These are phyloP conservation scores for Napeogenes sylphis DNA, from an alignment of 2,888 invertebrate genomes.

Conservation along the genomic window DNA sequence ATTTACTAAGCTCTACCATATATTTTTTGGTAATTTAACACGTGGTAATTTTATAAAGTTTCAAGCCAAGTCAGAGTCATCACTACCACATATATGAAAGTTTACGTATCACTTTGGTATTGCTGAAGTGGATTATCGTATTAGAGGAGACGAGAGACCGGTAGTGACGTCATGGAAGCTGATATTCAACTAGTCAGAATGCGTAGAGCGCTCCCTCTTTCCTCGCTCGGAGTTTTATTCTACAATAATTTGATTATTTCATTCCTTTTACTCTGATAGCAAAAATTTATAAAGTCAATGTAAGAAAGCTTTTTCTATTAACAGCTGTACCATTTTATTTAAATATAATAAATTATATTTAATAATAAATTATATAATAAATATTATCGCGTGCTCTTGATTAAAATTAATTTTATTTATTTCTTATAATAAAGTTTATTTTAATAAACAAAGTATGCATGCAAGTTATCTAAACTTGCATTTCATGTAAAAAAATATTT, in stretches of 20 bases:
- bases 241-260: constrained; percentile 44
- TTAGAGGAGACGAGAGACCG: constrained; percentile 49
- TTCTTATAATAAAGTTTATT: background rate
- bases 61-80: no score
- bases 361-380: no score
- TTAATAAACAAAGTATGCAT: no score
- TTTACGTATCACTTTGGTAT: no score
- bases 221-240: constrained; percentile 62
- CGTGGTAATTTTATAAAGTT: no score
- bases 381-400: no score
- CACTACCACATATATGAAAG: no score
- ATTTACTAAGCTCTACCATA: constrained; percentile 38
- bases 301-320: background rate
- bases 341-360: no score
- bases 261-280: constrained; percentile 10
- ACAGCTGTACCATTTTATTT: background rate
- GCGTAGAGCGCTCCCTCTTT: constrained; percentile 71
- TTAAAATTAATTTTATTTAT: background rate
- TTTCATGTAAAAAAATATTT: no score
- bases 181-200: constrained; percentile 75
- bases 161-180: constrained; percentile 69
- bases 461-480: no score
- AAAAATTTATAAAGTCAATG: background rate
- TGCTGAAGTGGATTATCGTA: constrained; percentile 37
- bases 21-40: no score